Percentiles rank a stretch among this genome's conserved stretches.
These are phyloP conservation scores for human DNA, from an alignment of 2,113 vertebrate genomes.

Conservation along the genomic window GRCh38 chr2:198479001-198479500, in stretches of 20 bases:
- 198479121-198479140: constrained; percentile 78
- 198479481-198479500: neutral
- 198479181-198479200: constrained; percentile 51
- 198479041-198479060: constrained; percentile 80
- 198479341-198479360: neutral
- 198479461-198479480: neutral
- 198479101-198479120: constrained; percentile 81
- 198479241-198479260: constrained; percentile 1
- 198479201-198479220: constrained; percentile 67
- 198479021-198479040: constrained; percentile 83
- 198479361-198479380: neutral
- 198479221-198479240: constrained; percentile 51
- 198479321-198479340: neutral
- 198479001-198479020: constrained; percentile 86
- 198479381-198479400: neutral
- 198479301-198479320: neutral
- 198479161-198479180: constrained; percentile 54
- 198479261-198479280: constrained; percentile 18
- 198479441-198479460: neutral
- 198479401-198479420: neutral
- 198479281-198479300: neutral
- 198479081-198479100: constrained; percentile 10
- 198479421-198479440: neutral
- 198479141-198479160: constrained; percentile 51
- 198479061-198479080: constrained; percentile 43